These are phyloP conservation scores for Amazonetta brasiliensis DNA, from an alignment of 2,797 vertebrate species.

Conservation along the genomic window DNA sequence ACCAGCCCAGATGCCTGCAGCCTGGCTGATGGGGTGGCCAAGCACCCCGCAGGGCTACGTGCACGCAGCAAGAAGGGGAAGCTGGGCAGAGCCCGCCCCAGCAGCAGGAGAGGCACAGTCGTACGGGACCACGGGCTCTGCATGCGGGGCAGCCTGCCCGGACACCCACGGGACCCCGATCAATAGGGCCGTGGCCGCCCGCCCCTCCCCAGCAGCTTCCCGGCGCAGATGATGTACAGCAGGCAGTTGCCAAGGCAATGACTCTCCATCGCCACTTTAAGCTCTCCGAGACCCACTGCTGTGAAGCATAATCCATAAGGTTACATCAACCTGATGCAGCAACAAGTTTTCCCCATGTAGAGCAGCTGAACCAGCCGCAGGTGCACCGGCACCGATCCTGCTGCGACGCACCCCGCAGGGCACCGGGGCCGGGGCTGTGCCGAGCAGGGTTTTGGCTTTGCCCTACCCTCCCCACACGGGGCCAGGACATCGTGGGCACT, in stretches of 20 bases:
- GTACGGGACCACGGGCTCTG: no score
- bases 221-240: not conserved
- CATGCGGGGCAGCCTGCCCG: not conserved
- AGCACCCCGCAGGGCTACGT: no score
- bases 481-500: not conserved
- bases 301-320: accelerated
- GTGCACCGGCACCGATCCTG: not conserved
- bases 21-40: not conserved
- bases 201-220: not conserved
- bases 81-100: no score
- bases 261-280: not conserved
- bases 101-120: not conserved
- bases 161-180: not conserved
- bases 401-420: no score
- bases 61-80: not conserved
- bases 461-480: no score
- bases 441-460: no score
- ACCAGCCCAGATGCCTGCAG: not conserved
- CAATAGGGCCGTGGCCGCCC: not conserved
- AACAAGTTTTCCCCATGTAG: not conserved
- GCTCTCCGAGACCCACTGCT: not conserved
- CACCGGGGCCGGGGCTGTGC: not conserved
- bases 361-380: not conserved
- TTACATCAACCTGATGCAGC: not conserved
- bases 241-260: conserved; percentile 55